Conservation (phyloP, 2,113 vertebrate species). For the Salvelinus alpinus region DNA sequence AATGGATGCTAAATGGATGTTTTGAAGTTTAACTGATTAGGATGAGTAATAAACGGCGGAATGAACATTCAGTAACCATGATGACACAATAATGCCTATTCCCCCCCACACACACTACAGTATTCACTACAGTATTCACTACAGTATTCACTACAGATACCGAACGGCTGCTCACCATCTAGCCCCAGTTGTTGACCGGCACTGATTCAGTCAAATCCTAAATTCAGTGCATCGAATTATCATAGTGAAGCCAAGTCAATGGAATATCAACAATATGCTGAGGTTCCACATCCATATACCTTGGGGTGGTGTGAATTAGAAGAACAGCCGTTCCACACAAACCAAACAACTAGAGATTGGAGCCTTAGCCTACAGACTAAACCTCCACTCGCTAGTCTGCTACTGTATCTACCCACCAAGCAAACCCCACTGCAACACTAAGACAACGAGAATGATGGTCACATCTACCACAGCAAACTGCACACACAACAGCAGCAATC, state of each 20-base stretch:
- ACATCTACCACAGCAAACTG: constrained; percentile 2
- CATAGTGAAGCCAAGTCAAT: no score
- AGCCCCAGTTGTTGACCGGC: not conserved
- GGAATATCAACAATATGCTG: no score
- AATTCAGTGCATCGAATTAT: no score
- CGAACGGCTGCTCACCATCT: constrained; percentile 12
- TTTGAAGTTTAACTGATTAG: not conserved
- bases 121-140: not conserved
- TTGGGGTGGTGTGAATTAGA: not conserved
- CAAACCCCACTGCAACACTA: constrained; percentile 43
- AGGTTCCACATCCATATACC: not conserved
- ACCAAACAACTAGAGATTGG: not conserved
- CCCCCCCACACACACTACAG: not conserved
- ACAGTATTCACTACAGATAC: not conserved
- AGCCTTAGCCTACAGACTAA: constrained; percentile 5
- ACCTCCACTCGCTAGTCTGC: not conserved
- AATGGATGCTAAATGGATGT: no score
- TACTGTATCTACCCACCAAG: constrained; percentile 28
- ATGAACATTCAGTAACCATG: not conserved
- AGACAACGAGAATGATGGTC: constrained; percentile 27
- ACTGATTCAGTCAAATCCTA: no score
- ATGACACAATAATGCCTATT: not conserved
- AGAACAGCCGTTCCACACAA: constrained; percentile 4
- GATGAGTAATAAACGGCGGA: not conserved
- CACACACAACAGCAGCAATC: constrained; percentile 31